Evolutionary conservation across 2,797 vertebrate genomes (phyloP), one percentile per base, ranked within the genome.

Genomic region (Coregonus suidteri): DNA sequence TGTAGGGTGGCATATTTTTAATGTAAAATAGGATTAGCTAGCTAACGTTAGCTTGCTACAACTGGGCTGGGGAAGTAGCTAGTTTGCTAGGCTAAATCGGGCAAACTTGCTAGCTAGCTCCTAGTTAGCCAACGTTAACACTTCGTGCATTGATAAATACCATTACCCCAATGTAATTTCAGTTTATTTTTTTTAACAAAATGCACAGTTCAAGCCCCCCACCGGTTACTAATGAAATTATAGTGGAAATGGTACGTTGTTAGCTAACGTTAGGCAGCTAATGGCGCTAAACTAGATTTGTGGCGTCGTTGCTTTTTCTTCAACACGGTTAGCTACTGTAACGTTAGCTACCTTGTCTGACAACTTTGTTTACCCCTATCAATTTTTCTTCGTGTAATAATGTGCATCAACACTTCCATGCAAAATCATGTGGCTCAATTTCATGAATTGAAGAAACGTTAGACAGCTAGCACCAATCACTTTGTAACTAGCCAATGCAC

Each of bases 281-380:
- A 70, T 56, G 31, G 20, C 59, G 59, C 25, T 65, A 34, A 74
- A 85, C 90, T 85, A 87, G 25, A 91, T 87, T 91, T 93, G 90
- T 93, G 93, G 93, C 93, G 93, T 93, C 91, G 92, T 92, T 86
- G 59, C 82, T 88, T 89, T 91, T 90, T 73, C 18, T 70, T 53
- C 14, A 11, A 73, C 30, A 73, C 53, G 53, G 76, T 74, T 74
- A 81, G 41, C 31, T 31, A 20, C 31, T 34, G 31, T 34, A 34
- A 34, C 31, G 47, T 18, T 5, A 20, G 16, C 20, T 52, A 77
- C n/a, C 34, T 76, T 13, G 13, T 31, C 6, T 59, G 52, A 15
- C 14, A 30, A 68, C 66, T 2, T 18, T 14, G 14, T 35, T 67
- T 35, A 67, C 66, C 34, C 30, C 14, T 1, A 14, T 67, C 4